Evolutionary conservation across 2,113 vertebrate genomes (phyloP).

Genomic region (Tylochromis polylepis): DNA sequence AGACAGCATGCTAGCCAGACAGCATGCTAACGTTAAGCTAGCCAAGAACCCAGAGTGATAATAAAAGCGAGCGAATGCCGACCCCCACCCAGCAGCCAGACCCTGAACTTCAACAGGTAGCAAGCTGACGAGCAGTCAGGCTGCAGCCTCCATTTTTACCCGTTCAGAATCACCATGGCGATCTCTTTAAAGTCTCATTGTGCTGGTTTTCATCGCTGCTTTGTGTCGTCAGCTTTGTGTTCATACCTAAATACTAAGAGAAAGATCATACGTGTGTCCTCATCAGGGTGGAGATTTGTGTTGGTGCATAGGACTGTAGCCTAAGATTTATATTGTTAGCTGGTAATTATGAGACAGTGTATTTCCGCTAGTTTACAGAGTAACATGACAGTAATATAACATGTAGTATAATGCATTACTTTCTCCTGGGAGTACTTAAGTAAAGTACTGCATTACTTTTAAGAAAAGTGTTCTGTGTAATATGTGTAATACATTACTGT

Average conservation of each 20-base stretch:
- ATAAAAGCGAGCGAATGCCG: background rate
- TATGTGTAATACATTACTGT: background rate
- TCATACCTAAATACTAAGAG: background rate
- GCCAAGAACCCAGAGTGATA: background rate
- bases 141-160: background rate
- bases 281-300: background rate
- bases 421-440: background rate
- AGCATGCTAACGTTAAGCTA: background rate
- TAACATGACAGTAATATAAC: background rate
- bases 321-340: background rate
- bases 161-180: background rate
- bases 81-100: background rate
- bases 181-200: background rate
- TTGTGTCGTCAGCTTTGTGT: accelerated
- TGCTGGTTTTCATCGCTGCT: background rate
- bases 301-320: background rate
- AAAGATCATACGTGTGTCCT: background rate
- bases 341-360: background rate
- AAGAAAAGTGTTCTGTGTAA: background rate
- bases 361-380: background rate
- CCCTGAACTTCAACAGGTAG: background rate
- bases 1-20: background rate
- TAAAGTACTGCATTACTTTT: background rate
- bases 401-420: background rate
- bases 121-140: background rate